These are phyloP conservation scores for Hippocampus abdominalis DNA, from an alignment of 2,113 vertebrate species.

Conservation along the genomic window DNA sequence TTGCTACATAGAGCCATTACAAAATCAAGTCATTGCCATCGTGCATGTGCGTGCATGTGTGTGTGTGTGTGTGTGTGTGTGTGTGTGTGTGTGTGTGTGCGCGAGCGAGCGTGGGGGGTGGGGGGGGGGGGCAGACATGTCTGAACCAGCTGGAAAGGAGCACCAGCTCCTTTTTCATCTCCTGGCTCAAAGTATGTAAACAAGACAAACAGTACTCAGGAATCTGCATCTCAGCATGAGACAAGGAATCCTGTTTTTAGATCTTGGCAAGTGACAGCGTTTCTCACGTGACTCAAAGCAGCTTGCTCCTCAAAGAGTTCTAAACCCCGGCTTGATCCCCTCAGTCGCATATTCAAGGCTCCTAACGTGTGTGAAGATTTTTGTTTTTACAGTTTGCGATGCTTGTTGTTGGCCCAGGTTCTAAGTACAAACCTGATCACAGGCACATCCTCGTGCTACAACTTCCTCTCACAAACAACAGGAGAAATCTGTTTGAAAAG, in stretches of 20 bases:
- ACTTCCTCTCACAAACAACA: slow-evolving; percentile 56
- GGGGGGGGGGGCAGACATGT: slow-evolving; percentile 46
- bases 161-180: slow-evolving; percentile 55
- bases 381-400: not conserved
- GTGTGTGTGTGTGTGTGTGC: too few relatives aligned
- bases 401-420: not conserved
- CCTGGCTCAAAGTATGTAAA: slow-evolving; percentile 54
- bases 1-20: slow-evolving; percentile 19
- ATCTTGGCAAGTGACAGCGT: not conserved
- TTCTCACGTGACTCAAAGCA: not conserved
- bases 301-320: slow-evolving; percentile 44
- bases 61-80: slow-evolving; percentile 3
- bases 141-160: slow-evolving; percentile 53
- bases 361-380: not conserved
- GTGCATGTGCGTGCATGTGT: too few relatives aligned
- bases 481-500: not conserved
- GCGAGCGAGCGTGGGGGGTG: too few relatives aligned
- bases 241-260: not conserved
- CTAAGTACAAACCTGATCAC: slow-evolving; percentile 48
- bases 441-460: slow-evolving; percentile 7
- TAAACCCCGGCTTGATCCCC: slow-evolving; percentile 25
- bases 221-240: not conserved
- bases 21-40: slow-evolving; percentile 33
- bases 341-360: not conserved
- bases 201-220: slow-evolving; percentile 15